Evolutionary conservation across 2,797 vertebrate species (phyloP).

Genomic region (Neoniphon sammara): DNA sequence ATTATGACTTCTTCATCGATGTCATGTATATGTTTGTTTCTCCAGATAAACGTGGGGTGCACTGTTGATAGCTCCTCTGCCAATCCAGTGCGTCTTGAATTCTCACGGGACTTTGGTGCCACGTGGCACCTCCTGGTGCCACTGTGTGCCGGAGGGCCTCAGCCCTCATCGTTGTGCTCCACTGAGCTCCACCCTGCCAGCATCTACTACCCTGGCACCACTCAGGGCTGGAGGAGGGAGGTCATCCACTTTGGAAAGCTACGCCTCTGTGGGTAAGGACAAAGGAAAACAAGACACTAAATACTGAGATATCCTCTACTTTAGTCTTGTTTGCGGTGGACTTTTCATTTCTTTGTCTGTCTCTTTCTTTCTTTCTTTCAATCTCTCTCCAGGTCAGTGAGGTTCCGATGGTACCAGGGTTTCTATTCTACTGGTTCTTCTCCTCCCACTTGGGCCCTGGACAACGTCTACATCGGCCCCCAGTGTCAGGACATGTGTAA

Average conservation of each 20-base stretch:
- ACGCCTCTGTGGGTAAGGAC: slow-evolving; percentile 93
- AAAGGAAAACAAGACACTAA: background rate
- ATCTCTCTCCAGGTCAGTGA: slow-evolving; percentile 84
- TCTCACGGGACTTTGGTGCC: slow-evolving; percentile 96
- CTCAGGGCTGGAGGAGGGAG: slow-evolving; percentile 95
- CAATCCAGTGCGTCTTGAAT: slow-evolving; percentile 91
- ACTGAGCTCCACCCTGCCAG: slow-evolving; percentile 96
- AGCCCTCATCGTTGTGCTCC: slow-evolving; percentile 92
- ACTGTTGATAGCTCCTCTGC: slow-evolving; percentile 92
- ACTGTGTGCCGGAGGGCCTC: slow-evolving; percentile 92
- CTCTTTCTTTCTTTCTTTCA: background rate
- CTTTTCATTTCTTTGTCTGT: background rate
- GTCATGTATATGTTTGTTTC: slow-evolving; percentile 36
- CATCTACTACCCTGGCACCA: slow-evolving; percentile 92
- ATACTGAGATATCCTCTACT: background rate
- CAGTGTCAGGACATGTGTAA: slow-evolving; percentile 98
- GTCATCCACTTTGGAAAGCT: slow-evolving; percentile 94
- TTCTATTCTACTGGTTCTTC: slow-evolving; percentile 90
- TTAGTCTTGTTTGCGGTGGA: too few relatives aligned
- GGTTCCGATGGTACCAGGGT: slow-evolving; percentile 99
- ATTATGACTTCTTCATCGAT: slow-evolving; percentile 6
- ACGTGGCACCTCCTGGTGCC: slow-evolving; percentile 97
- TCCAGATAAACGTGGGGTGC: slow-evolving; percentile 94
- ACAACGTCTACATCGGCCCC: slow-evolving; percentile 95
- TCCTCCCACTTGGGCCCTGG: slow-evolving; percentile 96